Evolutionary conservation across 1,140 invertebrate species (phyloP).

Genomic region (Drosophila prosaltans): DNA sequence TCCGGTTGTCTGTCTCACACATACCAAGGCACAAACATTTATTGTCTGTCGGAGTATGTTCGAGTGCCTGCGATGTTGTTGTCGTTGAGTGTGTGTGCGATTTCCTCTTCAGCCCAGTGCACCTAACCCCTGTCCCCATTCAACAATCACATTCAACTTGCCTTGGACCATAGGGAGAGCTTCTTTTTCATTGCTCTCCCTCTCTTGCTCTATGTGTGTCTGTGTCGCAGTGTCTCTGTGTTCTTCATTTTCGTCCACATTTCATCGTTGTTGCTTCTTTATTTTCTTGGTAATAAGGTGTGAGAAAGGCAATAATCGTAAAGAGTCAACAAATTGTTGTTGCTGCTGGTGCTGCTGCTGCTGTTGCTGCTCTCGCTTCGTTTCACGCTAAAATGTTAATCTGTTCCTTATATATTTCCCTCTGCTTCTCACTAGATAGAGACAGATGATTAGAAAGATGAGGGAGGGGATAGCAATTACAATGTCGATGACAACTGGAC

Average conservation of each 20-base stretch:
- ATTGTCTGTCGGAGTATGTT: constrained; percentile 11
- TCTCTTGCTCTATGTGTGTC: constrained; percentile 12
- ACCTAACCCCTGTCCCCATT: constrained; percentile 22
- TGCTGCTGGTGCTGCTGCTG: constrained; percentile 39
- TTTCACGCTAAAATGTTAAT: constrained; percentile 78
- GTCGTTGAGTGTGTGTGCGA: constrained; percentile 51
- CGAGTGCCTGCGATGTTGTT: constrained; percentile 20
- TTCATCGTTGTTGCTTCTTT: constrained; percentile 70
- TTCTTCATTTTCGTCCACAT: constrained; percentile 56
- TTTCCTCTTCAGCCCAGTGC: constrained; percentile 40
- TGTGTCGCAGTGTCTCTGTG: constrained; percentile 22
- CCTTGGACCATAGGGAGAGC: constrained; percentile 35
- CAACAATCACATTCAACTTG: constrained; percentile 18
- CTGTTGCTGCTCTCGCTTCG: constrained; percentile 32
- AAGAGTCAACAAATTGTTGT: constrained; percentile 82
- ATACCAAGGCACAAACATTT: constrained; percentile 1
- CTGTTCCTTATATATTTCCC: constrained; percentile 57
- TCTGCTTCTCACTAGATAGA: constrained; percentile 21
- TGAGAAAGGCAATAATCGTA: constrained; percentile 83
- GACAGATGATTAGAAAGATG: neutral
- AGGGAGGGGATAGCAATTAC: constrained; percentile 45
- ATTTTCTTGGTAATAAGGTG: constrained; percentile 82
- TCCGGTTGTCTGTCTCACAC: neutral
- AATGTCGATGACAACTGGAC: constrained; percentile 38
- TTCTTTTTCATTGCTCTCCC: constrained; percentile 52